A percentile compares a stretch with the other conserved stretches of the same genome.
These are phyloP conservation scores for Glareola pratincola DNA, from an alignment of 2,113 vertebrate genomes.

Conservation along the genomic window DNA sequence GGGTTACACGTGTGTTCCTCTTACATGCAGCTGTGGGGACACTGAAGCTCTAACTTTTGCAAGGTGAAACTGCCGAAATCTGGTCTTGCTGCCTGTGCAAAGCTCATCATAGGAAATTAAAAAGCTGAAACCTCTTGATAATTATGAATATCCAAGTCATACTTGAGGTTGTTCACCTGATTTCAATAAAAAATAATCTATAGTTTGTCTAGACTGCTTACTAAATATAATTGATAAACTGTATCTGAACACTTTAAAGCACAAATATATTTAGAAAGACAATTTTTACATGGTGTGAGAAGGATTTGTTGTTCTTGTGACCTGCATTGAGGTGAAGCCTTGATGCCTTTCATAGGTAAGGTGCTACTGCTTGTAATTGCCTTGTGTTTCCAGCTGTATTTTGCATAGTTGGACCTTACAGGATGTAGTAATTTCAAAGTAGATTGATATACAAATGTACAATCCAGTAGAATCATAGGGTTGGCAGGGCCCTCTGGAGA, in stretches of 20 bases:
- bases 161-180: neutral
- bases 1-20: accelerated
- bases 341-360: neutral
- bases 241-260: neutral
- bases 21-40: neutral
- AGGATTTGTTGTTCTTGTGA: neutral
- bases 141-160: neutral
- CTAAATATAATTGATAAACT: neutral
- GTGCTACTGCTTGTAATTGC: neutral
- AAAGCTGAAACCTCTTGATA: neutral
- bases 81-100: accelerated
- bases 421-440: neutral
- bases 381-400: neutral
- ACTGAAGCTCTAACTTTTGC: accelerated
- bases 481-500: too few relatives aligned
- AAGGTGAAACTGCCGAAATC: neutral
- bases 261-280: neutral
- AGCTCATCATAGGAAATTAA: neutral
- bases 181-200: neutral
- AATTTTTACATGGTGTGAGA: neutral
- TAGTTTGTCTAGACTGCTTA: neutral
- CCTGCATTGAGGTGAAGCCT: neutral
- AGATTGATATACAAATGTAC: neutral
- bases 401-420: neutral
- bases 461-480: neutral